A percentile compares a stretch with the other conserved stretches of the same genome.
phyloP scores from a whole-genome alignment of 1,140 invertebrate species.

The Platorchestia sp. region DNA sequence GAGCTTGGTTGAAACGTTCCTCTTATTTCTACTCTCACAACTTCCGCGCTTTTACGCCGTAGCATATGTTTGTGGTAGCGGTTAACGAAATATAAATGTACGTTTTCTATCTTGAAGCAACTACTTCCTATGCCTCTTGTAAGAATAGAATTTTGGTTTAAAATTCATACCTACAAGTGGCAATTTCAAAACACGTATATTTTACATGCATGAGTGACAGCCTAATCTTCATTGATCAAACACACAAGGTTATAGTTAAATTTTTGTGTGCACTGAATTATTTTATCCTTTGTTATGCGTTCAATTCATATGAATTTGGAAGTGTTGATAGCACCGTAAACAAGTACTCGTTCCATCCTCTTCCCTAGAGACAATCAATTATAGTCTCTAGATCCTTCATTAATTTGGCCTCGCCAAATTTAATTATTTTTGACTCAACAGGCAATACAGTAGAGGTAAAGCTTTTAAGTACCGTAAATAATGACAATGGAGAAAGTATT shows the following conservation, averaged over 20 bases:
- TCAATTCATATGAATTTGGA: not conserved
- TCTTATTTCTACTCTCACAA: not conserved
- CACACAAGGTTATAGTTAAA: not conserved
- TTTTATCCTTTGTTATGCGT: not conserved
- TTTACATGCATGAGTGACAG: not conserved
- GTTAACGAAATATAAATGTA: not conserved
- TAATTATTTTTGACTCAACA: too few relatives aligned
- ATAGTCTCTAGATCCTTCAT: too few relatives aligned
- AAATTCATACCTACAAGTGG: not conserved
- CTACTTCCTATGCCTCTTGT: not conserved
- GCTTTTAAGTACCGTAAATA: too few relatives aligned
- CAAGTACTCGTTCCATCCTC: too few relatives aligned
- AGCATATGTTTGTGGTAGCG: not conserved
- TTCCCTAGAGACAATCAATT: too few relatives aligned
- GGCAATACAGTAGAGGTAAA: too few relatives aligned
- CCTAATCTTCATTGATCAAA: not conserved
- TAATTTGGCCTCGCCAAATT: too few relatives aligned
- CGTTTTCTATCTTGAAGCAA: not conserved
- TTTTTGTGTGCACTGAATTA: not conserved
- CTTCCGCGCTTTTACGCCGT: not conserved
- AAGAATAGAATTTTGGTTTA: not conserved
- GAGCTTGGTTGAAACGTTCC: not conserved
- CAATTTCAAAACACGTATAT: not conserved
- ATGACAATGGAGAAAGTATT: too few relatives aligned
- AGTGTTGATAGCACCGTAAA: too few relatives aligned